Evolutionary conservation across 2,888 invertebrate species (phyloP), one percentile per base, ranked within the genome.

Genomic region (Leptopilina myrica): DNA sequence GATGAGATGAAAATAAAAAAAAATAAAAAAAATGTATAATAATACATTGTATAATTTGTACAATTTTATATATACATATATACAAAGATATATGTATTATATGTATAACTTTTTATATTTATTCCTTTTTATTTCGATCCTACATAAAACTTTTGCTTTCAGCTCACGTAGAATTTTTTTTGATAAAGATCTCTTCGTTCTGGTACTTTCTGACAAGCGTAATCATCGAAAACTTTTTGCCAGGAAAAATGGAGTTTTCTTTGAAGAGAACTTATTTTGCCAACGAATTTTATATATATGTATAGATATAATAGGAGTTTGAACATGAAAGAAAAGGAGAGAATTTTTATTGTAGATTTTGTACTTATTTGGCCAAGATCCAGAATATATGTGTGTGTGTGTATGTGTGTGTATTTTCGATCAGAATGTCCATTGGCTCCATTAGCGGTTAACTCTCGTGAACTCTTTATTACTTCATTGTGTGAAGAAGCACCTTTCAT

Each of bases 361-460:
- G 77, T 85, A 84, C 83, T 88, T 86, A 86, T 89, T 90, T 90
- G 90, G 89, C 89, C 77, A 79, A 62, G 79, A 86, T 88, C 89
- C 89, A 90, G 85, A 79, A 80, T 67, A 33, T 33, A 33, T 33
- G 33, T 33, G 33, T 33, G 33, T 33, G 33, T 33, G 3, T 26
- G 26, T 26, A 3, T 26, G 26, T 33, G 33, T 33, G 80, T 81
- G 85, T 84, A 83, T 82, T 81, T 69, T 81, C 83, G 81, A 79
- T 79, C 78, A 79, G 85, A 86, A 88, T 88, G 89, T 89, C 89
- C 89, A 89, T 90, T 90, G 33, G 89, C 88, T 89, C 89, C 88
- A 90, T 91, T 91, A 91, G 88, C 84, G 87, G 88, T 88, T 86
- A 85, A 86, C 84, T 86, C 84, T 86, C 88, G 89, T 89, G 88